Evolutionary conservation across 2,888 invertebrate genomes (phyloP), one percentile per base, ranked within the genome.

Genomic region (Cryptosula pallasiana): DNA sequence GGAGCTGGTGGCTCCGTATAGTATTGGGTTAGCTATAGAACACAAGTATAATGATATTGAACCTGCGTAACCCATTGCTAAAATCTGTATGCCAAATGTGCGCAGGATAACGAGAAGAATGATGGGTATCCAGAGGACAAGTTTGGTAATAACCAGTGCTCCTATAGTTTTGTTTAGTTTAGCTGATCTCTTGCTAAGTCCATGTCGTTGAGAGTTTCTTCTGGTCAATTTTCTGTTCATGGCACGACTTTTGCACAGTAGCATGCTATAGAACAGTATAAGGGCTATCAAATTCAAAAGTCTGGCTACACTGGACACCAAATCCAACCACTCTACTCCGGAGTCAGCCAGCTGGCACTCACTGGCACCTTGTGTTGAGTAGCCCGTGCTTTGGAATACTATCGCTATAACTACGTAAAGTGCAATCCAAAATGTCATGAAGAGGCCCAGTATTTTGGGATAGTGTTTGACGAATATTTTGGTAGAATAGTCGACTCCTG

Each of bases 1-100:
- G 20, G 57, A 57, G 57, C 57, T 57, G n/a, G 57, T 57, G n/a
- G n/a, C 20, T 16, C 57, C 57, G 25, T 57, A 57, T 5, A 57
- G 57, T n/a, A 57, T 16, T 5, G 57, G 57, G 25, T 57, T 57
- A 5, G 57, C 25, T 13, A 57, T 57, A 23, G 57, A 57, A 25
- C 57, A 57, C 20, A 57, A 25, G 25, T 57, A 57, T 23, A 57
- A 25, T 5, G 57, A 57, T 23, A 57, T 57, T 5, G 57, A 13
- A 13, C 57, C 57, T 5, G 25, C 25, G 25, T 23, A 23, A 5
- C 57, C 57, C 25, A 57, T 23, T 25, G 20, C n/a, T 57, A 57
- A 25, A 5, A 57, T 57, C n/a, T 57, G 57, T 57, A 57, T 57
- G 20, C 57, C 57, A 5, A 57, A 16, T 23, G 57, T 57, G 5